A percentile compares a stretch with the other conserved stretches of the same genome.
These are phyloP conservation scores for Nyctalus aviator DNA, from an alignment of 2,797 vertebrate genomes.

Conservation along the genomic window DNA sequence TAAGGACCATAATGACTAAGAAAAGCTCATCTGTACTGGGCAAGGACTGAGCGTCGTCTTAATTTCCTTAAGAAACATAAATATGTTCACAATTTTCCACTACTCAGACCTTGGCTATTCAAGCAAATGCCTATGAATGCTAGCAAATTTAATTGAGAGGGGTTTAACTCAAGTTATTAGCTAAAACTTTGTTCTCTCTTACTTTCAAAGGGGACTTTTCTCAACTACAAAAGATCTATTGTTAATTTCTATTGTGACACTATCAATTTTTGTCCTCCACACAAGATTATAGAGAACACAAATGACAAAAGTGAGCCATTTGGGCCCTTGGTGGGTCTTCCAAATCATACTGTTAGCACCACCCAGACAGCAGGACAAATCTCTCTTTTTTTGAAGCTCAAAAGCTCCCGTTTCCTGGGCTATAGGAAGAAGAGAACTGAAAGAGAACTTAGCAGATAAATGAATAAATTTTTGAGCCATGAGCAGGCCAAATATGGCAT, in stretches of 20 bases:
- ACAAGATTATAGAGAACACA: conserved; percentile 35
- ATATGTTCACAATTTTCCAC: not conserved
- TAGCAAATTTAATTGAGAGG: conserved; percentile 13
- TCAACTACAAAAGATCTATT: not conserved
- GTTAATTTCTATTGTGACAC: conserved; percentile 23
- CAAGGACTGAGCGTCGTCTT: not conserved
- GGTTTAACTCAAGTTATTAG: not conserved
- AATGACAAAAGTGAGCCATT: not conserved
- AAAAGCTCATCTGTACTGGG: not conserved
- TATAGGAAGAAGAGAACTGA: not conserved
- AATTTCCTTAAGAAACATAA: conserved; percentile 18
- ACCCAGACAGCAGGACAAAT: not conserved
- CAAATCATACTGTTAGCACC: not conserved
- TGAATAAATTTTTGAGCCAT: not conserved
- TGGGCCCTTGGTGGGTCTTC: not conserved
- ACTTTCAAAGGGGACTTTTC: not conserved
- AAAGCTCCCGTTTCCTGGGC: not conserved
- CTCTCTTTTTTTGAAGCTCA: not conserved
- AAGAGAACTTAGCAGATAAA: conserved; percentile 42
- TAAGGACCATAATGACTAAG: not conserved
- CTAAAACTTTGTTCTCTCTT: not conserved
- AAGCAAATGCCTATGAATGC: not conserved
- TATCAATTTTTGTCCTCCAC: conserved; percentile 31
- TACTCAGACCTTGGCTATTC: not conserved
- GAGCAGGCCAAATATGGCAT: not conserved